A percentile compares a stretch with the other conserved stretches of the same genome.
Evolutionary conservation across 2,797 vertebrate species (phyloP).

Genomic region (Coccyzus lansbergi): DNA sequence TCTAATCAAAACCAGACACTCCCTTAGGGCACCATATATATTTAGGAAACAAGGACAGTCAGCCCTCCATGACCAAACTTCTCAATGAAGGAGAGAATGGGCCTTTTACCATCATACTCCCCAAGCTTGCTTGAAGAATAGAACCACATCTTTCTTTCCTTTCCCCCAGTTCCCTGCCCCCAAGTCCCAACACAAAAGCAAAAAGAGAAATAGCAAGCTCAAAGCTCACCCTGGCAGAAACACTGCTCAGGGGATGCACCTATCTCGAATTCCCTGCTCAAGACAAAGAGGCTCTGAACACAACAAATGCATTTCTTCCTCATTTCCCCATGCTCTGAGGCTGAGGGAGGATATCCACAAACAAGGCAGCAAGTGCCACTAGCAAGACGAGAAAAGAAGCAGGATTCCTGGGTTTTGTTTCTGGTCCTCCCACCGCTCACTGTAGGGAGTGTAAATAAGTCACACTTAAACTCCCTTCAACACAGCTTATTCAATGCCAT

Average conservation of each 20-base stretch:
- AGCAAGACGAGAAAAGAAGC: background rate
- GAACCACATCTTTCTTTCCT: background rate
- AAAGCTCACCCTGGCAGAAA: background rate
- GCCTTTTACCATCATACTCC: background rate
- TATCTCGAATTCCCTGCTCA: background rate
- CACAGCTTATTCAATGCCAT: background rate
- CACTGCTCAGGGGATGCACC: background rate
- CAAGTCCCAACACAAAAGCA: background rate
- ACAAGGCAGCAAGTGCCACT: background rate
- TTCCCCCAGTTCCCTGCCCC: background rate
- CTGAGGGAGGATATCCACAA: background rate
- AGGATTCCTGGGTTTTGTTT: conserved; percentile 6
- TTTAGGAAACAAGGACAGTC: conserved; percentile 59
- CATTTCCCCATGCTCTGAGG: background rate
- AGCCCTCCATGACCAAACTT: conserved; percentile 55
- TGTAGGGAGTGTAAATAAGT: background rate
- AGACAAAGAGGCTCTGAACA: background rate
- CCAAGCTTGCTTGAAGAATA: background rate
- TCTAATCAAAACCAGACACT: conserved; percentile 59
- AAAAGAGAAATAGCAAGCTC: background rate
- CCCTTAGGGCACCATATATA: conserved; percentile 60
- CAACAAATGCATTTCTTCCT: background rate
- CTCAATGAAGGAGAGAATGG: background rate
- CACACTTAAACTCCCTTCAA: background rate
- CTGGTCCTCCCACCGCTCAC: background rate